phyloP scores from a whole-genome alignment of 2,888 invertebrate species.

The Caenorhabditis macrosperma region DNA sequence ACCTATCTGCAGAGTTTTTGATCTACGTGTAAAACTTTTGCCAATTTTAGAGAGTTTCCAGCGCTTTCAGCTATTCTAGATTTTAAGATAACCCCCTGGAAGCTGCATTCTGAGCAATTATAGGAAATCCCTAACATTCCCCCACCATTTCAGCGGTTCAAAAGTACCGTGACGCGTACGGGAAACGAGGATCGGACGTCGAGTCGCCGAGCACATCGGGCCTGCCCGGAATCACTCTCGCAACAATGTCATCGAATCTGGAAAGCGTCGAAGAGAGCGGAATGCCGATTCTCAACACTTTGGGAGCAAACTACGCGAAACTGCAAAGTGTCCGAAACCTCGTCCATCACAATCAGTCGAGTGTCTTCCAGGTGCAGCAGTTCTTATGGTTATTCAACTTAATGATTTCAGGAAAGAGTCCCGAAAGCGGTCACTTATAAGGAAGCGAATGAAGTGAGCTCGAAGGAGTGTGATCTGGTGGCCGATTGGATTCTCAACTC shows the following conservation, averaged over 20 bases:
- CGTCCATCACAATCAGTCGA: constrained; percentile 52
- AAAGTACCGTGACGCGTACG: constrained; percentile 61
- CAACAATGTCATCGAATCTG: background rate
- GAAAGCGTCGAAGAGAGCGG: constrained; percentile 56
- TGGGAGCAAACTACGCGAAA: constrained; percentile 50
- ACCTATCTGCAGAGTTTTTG: no score
- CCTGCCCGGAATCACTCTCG: background rate
- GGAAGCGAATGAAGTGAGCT: constrained; percentile 62
- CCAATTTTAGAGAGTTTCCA: no score
- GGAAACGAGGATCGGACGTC: constrained; percentile 58
- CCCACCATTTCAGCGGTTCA: constrained; percentile 66
- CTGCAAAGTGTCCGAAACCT: constrained; percentile 57
- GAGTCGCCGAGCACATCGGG: constrained; percentile 39
- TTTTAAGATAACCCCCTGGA: no score
- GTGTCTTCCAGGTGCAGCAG: constrained; percentile 45
- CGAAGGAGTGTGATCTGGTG: constrained; percentile 59
- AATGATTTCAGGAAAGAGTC: constrained; percentile 27
- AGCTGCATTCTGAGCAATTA: no score
- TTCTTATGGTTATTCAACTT: no score
- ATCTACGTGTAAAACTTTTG: no score
- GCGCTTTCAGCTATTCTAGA: no score
- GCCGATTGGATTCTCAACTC: constrained; percentile 62
- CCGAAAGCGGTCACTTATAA: constrained; percentile 64
- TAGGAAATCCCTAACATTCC: no score
- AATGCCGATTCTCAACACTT: constrained; percentile 52